phyloP scores from a whole-genome alignment of 2,113 vertebrate genomes.

The Sterna hirundo region DNA sequence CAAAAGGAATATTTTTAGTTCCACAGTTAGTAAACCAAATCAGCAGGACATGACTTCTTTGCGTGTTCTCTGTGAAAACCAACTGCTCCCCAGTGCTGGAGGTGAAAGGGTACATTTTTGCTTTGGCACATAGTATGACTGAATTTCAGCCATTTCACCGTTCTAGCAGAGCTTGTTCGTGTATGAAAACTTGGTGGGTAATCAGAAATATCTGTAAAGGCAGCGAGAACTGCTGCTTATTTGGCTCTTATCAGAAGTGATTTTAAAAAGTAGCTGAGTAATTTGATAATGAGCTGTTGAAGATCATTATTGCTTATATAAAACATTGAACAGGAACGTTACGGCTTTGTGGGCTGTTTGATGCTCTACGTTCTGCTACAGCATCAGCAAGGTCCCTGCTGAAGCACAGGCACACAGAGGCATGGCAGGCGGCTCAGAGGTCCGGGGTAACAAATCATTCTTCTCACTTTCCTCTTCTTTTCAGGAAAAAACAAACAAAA shows the following conservation, averaged over 20 bases:
- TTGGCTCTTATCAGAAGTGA: neutral
- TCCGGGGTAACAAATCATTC: neutral
- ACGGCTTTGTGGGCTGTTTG: neutral
- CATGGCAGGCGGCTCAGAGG: neutral
- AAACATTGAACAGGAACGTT: neutral
- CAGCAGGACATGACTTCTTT: constrained; percentile 8
- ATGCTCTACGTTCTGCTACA: neutral
- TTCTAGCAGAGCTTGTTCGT: neutral
- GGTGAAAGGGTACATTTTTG: constrained; percentile 37
- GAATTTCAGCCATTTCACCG: neutral
- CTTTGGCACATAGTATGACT: neutral
- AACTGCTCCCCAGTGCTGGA: neutral
- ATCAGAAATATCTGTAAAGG: neutral
- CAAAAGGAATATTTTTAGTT: constrained; percentile 33
- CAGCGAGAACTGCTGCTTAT: neutral
- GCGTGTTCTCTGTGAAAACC: neutral
- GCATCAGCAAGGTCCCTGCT: neutral
- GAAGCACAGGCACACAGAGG: neutral
- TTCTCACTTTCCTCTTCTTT: neutral
- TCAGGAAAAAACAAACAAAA: neutral
- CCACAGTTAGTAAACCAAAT: constrained; percentile 30
- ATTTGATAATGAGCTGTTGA: neutral
- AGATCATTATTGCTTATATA: neutral
- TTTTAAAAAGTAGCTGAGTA: neutral
- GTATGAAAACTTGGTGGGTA: neutral